Conservation (phyloP, 2,797 vertebrate genomes). For the Lophius americanus region DNA sequence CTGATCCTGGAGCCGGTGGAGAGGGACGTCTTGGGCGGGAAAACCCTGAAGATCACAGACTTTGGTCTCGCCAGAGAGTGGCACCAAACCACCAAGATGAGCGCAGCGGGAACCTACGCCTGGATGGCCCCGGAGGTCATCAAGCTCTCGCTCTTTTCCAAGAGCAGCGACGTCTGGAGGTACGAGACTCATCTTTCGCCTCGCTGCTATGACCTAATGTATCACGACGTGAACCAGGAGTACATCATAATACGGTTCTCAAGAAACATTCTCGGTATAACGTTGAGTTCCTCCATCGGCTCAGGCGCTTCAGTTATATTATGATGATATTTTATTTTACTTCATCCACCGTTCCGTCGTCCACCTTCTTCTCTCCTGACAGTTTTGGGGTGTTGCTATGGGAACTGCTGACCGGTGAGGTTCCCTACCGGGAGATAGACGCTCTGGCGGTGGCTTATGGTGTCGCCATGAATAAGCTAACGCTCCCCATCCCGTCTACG, state of each 20-base stretch:
- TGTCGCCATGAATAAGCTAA: constrained; percentile 93
- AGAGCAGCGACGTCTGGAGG: constrained; percentile 97
- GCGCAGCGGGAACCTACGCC: constrained; percentile 91
- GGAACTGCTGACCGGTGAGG: constrained; percentile 93
- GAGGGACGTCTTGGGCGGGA: constrained; percentile 82
- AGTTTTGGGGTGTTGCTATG: constrained; percentile 93
- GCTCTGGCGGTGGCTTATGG: constrained; percentile 92
- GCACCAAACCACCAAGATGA: constrained; percentile 95
- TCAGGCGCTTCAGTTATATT: not conserved
- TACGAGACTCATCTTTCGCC: constrained; percentile 37
- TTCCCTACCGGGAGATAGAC: constrained; percentile 92
- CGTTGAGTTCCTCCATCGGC: not conserved
- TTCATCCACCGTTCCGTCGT: not conserved
- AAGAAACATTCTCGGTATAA: not conserved
- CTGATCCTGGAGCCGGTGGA: constrained; percentile 89
- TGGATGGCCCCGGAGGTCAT: constrained; percentile 97
- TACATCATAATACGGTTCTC: not conserved
- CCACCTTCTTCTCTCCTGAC: constrained; percentile 9
- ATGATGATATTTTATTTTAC: no score
- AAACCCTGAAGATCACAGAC: constrained; percentile 93
- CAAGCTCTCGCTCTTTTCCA: constrained; percentile 92
- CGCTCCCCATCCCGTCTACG: constrained; percentile 91
- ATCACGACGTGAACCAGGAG: not conserved
- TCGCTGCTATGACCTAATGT: not conserved
- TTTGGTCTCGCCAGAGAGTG: constrained; percentile 92